phyloP scores from a whole-genome alignment of 2,888 invertebrate species.

The Chrysotoxum bicinctum region DNA sequence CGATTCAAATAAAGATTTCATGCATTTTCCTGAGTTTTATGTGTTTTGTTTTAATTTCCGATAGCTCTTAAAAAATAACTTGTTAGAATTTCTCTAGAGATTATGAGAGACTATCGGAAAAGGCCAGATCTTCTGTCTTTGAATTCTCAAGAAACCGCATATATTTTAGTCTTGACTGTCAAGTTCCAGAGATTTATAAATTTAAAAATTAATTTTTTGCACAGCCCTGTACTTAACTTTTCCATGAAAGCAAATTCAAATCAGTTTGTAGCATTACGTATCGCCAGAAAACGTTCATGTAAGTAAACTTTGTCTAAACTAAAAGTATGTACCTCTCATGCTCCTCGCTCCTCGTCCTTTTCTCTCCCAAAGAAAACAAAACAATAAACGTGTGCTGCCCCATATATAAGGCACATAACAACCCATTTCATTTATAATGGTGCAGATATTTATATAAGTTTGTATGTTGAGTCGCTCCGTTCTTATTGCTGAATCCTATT shows the following conservation, averaged over 20 bases:
- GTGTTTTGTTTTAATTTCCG: too few species aligned
- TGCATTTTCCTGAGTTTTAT: too few species aligned
- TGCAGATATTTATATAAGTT: not conserved
- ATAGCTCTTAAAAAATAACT: too few species aligned
- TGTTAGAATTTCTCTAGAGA: too few species aligned
- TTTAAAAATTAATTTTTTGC: too few species aligned
- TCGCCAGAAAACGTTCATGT: slow-evolving; percentile 23
- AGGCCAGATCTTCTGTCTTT: too few species aligned
- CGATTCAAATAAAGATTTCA: too few species aligned
- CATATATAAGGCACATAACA: slow-evolving; percentile 11
- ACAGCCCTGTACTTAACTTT: not conserved
- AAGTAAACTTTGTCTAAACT: slow-evolving; percentile 33
- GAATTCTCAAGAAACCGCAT: too few species aligned
- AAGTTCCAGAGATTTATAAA: too few species aligned
- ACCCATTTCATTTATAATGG: not conserved
- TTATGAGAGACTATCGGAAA: too few species aligned
- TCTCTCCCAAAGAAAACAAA: not conserved
- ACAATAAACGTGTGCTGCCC: slow-evolving; percentile 17
- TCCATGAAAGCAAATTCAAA: slow-evolving; percentile 4
- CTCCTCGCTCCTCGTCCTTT: slow-evolving; percentile 22
- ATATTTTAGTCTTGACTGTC: too few species aligned
- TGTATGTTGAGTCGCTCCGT: slow-evolving; percentile 8
- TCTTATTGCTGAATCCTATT: slow-evolving; percentile 43
- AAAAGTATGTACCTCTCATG: not conserved
- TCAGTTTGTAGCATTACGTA: not conserved